A percentile compares a stretch with the other conserved stretches of the same genome.
phyloP scores from a whole-genome alignment of 2,797 vertebrate genomes.

The Neosilurus mollespiculum region DNA sequence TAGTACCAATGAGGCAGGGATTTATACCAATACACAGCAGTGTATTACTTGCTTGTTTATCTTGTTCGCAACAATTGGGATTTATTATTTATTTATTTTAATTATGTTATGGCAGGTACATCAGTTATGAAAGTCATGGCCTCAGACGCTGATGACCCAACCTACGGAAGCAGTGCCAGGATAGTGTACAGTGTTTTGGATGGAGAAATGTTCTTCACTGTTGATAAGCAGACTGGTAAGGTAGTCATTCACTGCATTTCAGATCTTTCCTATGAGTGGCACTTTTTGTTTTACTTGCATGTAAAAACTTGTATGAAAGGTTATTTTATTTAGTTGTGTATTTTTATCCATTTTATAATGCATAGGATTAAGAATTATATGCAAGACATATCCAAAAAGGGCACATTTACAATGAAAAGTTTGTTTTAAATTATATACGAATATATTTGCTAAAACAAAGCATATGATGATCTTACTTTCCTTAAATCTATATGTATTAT shows the following conservation, averaged over 20 bases:
- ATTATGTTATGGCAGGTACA: constrained; percentile 78
- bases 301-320: no score
- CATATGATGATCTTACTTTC: background rate
- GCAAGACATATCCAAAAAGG: constrained; percentile 2
- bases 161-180: constrained; percentile 92
- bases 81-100: constrained; percentile 35
- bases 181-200: constrained; percentile 95
- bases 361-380: constrained; percentile 30
- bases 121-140: constrained; percentile 98
- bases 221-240: constrained; percentile 91
- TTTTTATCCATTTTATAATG: constrained; percentile 23
- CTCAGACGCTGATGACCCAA: constrained; percentile 93
- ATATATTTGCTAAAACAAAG: constrained; percentile 5
- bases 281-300: background rate
- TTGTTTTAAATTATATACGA: constrained; percentile 18
- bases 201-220: constrained; percentile 89
- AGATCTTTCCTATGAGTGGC: background rate
- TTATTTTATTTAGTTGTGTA: no score
- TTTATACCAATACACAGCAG: background rate
- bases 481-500: constrained; percentile 7
- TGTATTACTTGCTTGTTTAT: constrained; percentile 1
- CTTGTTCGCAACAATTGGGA: background rate
- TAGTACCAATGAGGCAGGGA: constrained; percentile 3
- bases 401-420: background rate
- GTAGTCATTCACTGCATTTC: background rate